Conservation (phyloP, 2,888 invertebrate species). For the Limnephilus auricula region DNA sequence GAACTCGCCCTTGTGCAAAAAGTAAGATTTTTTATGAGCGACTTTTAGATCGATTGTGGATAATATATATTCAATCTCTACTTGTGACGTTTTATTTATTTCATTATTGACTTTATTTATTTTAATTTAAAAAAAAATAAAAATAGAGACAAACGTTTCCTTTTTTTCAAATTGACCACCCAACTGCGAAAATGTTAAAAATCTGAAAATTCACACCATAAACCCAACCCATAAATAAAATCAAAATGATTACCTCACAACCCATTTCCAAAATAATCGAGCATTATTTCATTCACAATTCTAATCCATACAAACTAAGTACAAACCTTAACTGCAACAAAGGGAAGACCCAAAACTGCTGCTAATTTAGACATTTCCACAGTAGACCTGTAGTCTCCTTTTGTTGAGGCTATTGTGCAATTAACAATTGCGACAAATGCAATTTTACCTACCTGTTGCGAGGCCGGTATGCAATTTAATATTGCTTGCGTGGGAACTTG, state of each 20-base stretch:
- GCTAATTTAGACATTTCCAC: slow-evolving; percentile 14
- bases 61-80: too few relatives aligned
- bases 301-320: not conserved
- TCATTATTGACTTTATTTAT: too few relatives aligned
- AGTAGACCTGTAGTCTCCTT: slow-evolving; percentile 14
- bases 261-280: not conserved
- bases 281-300: not conserved
- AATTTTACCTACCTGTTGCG: not conserved
- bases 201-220: not conserved
- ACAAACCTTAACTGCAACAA: not conserved
- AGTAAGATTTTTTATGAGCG: too few relatives aligned
- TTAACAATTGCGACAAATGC: not conserved
- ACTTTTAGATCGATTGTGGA: too few relatives aligned
- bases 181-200: not conserved
- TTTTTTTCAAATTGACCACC: not conserved
- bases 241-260: not conserved
- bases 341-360: not conserved
- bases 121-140: too few relatives aligned
- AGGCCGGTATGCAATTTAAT: not conserved
- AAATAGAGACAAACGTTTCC: too few relatives aligned
- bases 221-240: not conserved
- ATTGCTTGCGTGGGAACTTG: not conserved
- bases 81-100: too few relatives aligned
- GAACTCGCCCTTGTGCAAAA: too few relatives aligned
- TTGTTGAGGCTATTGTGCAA: not conserved